Conservation (phyloP, 2,888 invertebrate genomes). For the Chydorus sphaericus region DNA sequence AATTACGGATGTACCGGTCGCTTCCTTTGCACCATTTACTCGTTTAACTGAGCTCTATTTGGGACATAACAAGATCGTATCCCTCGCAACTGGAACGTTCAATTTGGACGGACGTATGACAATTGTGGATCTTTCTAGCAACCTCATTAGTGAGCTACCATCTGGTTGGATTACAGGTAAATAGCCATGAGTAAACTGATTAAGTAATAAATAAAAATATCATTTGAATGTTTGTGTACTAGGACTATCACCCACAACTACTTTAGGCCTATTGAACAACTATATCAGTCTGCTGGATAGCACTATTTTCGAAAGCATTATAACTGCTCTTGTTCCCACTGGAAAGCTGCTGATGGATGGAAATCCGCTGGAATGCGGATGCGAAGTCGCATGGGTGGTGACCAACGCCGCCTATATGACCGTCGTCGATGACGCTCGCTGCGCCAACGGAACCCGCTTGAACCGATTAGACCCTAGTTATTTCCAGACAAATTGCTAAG, state of each 20-base stretch:
- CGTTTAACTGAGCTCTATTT: slow-evolving; percentile 4
- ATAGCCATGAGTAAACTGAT: no score
- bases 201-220: no score
- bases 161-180: background rate
- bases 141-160: background rate
- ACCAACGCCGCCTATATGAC: slow-evolving; percentile 6
- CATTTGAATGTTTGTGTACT: no score
- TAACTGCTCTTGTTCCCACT: background rate
- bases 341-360: slow-evolving; percentile 11
- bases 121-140: slow-evolving; percentile 11
- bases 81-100: background rate
- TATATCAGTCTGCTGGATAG: background rate
- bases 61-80: slow-evolving; percentile 11
- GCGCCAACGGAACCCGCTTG: slow-evolving; percentile 12
- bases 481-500: slow-evolving; percentile 7
- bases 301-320: background rate
- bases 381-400: slow-evolving; percentile 8
- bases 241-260: slow-evolving; percentile 3
- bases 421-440: slow-evolving; percentile 9
- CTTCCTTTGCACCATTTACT: slow-evolving; percentile 4
- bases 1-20: background rate
- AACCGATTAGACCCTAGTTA: slow-evolving; percentile 9
- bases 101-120: slow-evolving; percentile 12
- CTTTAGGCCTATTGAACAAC: slow-evolving; percentile 10
- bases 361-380: slow-evolving; percentile 10